Evolutionary conservation across 2,113 vertebrate genomes (phyloP), one percentile per base, ranked within the genome.

Genomic region (Speoplatyrhinus poulsoni): DNA sequence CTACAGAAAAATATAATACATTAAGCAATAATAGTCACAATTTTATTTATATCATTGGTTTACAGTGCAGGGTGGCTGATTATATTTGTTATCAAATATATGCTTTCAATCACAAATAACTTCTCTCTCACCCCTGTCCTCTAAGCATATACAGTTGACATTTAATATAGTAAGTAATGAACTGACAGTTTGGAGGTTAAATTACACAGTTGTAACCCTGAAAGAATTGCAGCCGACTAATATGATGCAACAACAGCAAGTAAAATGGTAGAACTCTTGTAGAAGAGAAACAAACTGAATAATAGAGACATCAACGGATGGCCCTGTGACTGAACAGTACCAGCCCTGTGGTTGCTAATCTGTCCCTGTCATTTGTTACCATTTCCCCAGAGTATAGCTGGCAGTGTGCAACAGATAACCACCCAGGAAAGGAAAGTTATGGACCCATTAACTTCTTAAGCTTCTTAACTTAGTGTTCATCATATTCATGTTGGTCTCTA

Each of bases 321-420:
- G 74, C 66, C 47, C 58, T 67, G 73, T 57, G 64, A 85, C 72
- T 63, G 72, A 77, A 65, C 71, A 64, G 73, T 70, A 79, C 77
- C 75, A 41, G 72, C 75, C 80, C 84, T 90, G 90, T 92, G 91
- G 90, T 92, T 89, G 75, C 84, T 90, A 91, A 92, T 91, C 89
- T 91, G 50, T 89, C 75, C 57, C 72, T 16, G 80, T 84, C 91
- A 91, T 91, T 90, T 87, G 84, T 74, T 79, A 77, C 90, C 85
- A 90, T 91, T 92, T 92, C 89, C 92, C 88, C 80, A 88, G 82
- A 82, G 79, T 64, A 82, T 78, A 76, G 86, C 83, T 80, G 85
- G 59, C 73, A 62, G 80, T 83, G 65, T 26, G 73, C 75, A 77
- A 57, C 61, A 83, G 88, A 91, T 89, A 86, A 69, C 62, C 76